These are phyloP conservation scores for Lordiphosa collinella DNA, from an alignment of 1,140 invertebrate genomes.

Conservation along the genomic window DNA sequence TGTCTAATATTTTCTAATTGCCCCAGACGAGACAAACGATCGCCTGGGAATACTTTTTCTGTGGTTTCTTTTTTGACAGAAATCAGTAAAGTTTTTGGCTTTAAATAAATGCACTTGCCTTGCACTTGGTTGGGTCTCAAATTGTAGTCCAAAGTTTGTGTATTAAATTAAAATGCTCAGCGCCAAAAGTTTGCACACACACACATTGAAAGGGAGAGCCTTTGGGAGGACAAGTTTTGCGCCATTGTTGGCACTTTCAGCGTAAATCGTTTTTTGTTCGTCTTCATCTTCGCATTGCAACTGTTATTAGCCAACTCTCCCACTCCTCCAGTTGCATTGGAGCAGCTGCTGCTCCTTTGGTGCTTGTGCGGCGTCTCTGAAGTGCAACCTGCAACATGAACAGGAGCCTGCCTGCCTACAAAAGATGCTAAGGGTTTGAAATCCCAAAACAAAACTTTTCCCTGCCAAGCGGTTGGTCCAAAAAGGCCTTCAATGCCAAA, in stretches of 20 bases:
- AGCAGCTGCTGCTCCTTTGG: constrained; percentile 38
- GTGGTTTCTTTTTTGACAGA: constrained; percentile 25
- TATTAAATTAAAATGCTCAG: constrained; percentile 74
- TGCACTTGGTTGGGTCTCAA: constrained; percentile 50
- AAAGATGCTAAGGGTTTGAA: constrained; percentile 12
- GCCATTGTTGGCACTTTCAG: constrained; percentile 60
- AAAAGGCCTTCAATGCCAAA: constrained; percentile 13
- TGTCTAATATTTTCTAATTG: constrained; percentile 33
- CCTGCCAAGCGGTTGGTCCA: constrained; percentile 58
- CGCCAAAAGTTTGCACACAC: constrained; percentile 45
- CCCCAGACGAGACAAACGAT: constrained; percentile 10
- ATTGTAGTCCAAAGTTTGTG: constrained; percentile 60
- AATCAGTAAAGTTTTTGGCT: constrained; percentile 64
- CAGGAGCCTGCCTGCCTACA: constrained; percentile 34
- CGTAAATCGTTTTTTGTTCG: constrained; percentile 61
- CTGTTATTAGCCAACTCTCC: constrained; percentile 69
- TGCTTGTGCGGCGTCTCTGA: constrained; percentile 68
- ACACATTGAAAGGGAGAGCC: constrained; percentile 3
- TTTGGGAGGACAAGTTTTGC: constrained; percentile 39
- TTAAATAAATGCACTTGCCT: constrained; percentile 68
- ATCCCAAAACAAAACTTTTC: constrained; percentile 72
- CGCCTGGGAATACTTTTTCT: constrained; percentile 23
- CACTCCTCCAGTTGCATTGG: constrained; percentile 2
- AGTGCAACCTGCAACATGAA: constrained; percentile 49
- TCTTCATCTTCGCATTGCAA: constrained; percentile 47